Base-by-base conservation (phyloP, 2,113 vertebrate species). In the Jaculus jaculus region DNA sequence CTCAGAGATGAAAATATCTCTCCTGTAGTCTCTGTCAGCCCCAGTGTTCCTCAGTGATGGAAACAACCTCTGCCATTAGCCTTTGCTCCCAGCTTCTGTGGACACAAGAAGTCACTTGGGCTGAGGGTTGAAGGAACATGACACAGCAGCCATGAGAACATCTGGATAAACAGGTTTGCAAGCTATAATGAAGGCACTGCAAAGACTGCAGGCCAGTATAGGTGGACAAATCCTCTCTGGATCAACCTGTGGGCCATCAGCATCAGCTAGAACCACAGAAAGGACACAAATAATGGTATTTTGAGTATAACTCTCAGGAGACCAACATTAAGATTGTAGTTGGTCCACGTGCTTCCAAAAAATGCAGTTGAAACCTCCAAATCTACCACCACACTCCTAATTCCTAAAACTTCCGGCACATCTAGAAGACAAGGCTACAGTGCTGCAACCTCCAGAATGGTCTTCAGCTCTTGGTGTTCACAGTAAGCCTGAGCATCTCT, bases 1-100 rank as follows among this genome's bases (percentile, higher is more conserved):
- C 4, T 75, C 4, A 0, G 34, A 30, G 23, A 24, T 5, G 26
- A n/a, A 2, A 1, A 32, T 5, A 47, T 8, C 5, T 1, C 23
- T 37, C 26, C 24, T 39, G 20, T 9, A 4, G 39, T 4, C 17
- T 21, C 32, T 13, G 5, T 28, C 24, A 12, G 32, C 72, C 42
- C 8, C 42, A 47, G 0, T 47, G 42, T 8, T 47, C 42, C 4
- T 74, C 4, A 0, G 34, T 34, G 16, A 17, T 3, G 26, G 39
- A 3, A 1, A 32, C 7, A 12, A 4, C 42, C 6, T 18, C n/a
- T 47, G 16, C 73, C 20, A 24, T 18, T 32, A 28, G 5, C 37
- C 42, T 39, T n/a, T 47, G 30, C 12, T 26, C 12, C 61, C 18
- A 30, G 12, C 20, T 51, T 28, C 47, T 51, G 2, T 3, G 47